Conservation (phyloP, 1,140 invertebrate genomes). For the Drosophila obscura region DNA sequence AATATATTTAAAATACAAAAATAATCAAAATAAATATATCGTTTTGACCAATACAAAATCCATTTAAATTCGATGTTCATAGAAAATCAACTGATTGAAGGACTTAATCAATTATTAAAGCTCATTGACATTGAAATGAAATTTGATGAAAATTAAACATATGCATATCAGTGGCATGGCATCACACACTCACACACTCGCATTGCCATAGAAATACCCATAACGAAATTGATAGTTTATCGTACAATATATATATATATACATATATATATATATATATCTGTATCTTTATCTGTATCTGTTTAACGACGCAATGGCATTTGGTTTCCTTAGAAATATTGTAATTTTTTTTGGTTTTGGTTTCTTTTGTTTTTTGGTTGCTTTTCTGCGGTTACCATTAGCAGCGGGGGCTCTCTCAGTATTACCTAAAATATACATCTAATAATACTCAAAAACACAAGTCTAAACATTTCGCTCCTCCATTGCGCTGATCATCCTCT, state of each 20-base stretch:
- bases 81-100: too few relatives aligned
- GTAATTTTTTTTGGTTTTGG: conserved; percentile 8
- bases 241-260: conserved; percentile 11
- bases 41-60: too few relatives aligned
- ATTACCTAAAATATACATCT: conserved; percentile 78
- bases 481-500: conserved; percentile 68
- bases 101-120: too few relatives aligned
- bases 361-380: conserved; percentile 4
- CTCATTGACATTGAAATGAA: too few relatives aligned
- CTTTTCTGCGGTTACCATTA: conserved; percentile 6
- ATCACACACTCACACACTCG: too few relatives aligned
- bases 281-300: conserved; percentile 14
- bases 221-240: background rate
- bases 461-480: conserved; percentile 63
- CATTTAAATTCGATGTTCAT: too few relatives aligned
- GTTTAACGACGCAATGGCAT: conserved; percentile 45
- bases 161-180: too few relatives aligned
- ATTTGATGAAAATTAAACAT: too few relatives aligned
- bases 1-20: too few relatives aligned
- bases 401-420: conserved; percentile 9
- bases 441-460: conserved; percentile 83
- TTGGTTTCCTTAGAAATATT: conserved; percentile 16
- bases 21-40: too few relatives aligned
- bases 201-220: conserved; percentile 14
- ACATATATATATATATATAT: conserved; percentile 23